Evolutionary conservation across 2,113 vertebrate species (phyloP), one percentile per base, ranked within the genome.

Genomic region (Macquaria australasica): DNA sequence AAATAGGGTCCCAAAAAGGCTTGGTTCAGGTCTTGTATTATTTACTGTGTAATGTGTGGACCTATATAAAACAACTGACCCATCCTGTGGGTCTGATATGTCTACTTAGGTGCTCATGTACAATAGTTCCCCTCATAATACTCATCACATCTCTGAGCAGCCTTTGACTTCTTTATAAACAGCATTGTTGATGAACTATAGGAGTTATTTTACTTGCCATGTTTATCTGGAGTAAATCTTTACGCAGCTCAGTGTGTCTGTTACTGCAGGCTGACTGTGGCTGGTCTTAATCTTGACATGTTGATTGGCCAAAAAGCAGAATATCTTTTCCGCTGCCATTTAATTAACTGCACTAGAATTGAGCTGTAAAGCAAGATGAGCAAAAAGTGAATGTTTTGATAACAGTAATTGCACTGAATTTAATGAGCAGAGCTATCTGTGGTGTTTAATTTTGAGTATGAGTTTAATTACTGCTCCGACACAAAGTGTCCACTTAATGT

Each of bases 311-410:
- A 79, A 87, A 90, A 69, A 72, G 62, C 73, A 53, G 83, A 48
- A 55, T 37, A 80, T 67, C 55, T 73, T 63, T 55, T 55, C 72
- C 59, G 53, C 55, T 55, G 55, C 75, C 41, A 76, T 81, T 84
- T 86, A 88, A 91, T 90, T 87, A 16, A 28, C 15, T 14, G 39
- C 41, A 72, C 41, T 88, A 45, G 64, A 88, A 70, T 82, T 81
- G 69, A 55, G 48, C 69, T 77, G 72, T 80, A 84, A 79, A 89
- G 41, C 79, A 51, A 79, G 87, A 91, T 90, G 87, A 84, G 53
- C 43, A 48, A 51, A 58, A 72, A 78, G 64, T 25, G 69, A 89
- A 74, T 77, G 63, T 81, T 77, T 89, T 88, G 78, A 82, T 76
- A 63, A 59, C 21, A 62, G 71, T 82, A 73, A 72, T 73, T 79